Percentiles rank a stretch among this genome's conserved stretches.
Conservation (phyloP, 1,140 invertebrate species). For the Stenopsyche tienmushanensis region DNA sequence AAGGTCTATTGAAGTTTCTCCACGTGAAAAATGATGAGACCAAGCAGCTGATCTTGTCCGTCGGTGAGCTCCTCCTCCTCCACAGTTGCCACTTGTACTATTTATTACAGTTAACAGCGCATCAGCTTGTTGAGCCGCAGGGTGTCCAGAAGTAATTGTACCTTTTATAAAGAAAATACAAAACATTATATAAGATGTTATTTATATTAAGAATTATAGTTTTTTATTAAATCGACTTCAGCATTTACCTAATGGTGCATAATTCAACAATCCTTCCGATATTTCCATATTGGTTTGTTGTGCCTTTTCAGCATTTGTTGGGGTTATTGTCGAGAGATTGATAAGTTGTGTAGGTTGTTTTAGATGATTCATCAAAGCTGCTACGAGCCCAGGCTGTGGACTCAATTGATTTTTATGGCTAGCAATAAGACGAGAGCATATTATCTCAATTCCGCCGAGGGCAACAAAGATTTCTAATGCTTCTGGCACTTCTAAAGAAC, state of each 20-base stretch:
- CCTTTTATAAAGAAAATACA: conserved; percentile 55
- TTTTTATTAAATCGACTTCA: conserved; percentile 4
- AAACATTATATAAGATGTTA: neutral
- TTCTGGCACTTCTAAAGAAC: conserved; percentile 49
- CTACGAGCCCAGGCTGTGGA: conserved; percentile 50
- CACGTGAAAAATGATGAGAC: conserved; percentile 91
- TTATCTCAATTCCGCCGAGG: conserved; percentile 49
- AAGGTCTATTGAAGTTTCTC: conserved; percentile 84
- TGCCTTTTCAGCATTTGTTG: conserved; percentile 59
- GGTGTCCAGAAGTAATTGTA: conserved; percentile 77
- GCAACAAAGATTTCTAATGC: conserved; percentile 49
- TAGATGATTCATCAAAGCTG: conserved; percentile 54
- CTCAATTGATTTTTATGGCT: conserved; percentile 46
- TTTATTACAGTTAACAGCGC: conserved; percentile 64
- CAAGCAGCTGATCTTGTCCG: conserved; percentile 83
- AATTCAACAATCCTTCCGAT: conserved; percentile 76
- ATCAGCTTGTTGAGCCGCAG: conserved; percentile 84
- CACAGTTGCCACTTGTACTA: conserved; percentile 45
- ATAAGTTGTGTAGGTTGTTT: conserved; percentile 52
- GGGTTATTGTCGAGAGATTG: conserved; percentile 57
- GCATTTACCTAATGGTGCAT: conserved; percentile 75
- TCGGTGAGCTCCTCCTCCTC: conserved; percentile 71
- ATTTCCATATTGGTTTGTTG: conserved; percentile 56
- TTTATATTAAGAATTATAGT: neutral
- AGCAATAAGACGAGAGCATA: conserved; percentile 54